Conservation (phyloP, 2,113 vertebrate species). For the Chlorodrepanis virens region DNA sequence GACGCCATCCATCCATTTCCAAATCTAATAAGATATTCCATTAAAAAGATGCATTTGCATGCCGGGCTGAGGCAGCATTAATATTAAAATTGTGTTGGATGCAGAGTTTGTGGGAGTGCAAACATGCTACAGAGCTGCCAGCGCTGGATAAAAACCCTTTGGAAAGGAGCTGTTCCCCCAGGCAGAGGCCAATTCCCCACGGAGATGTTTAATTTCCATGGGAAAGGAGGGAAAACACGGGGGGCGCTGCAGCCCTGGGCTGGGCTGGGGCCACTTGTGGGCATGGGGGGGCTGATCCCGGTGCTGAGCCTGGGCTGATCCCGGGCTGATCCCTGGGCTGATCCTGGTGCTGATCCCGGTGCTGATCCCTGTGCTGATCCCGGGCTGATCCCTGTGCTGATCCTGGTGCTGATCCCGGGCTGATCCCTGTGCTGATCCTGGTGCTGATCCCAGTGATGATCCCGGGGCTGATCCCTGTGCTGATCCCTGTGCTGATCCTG, state of each 20-base stretch:
- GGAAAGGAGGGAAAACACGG: fast-evolving
- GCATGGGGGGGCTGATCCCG: neutral
- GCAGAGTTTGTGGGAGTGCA: neutral
- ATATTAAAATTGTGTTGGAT: conserved; percentile 29
- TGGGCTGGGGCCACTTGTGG: neutral
- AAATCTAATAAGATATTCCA: conserved; percentile 43
- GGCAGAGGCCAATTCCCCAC: neutral
- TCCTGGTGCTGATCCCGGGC: no score
- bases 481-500: no score
- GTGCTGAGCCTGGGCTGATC: no score
- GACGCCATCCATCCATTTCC: neutral
- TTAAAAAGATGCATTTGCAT: conserved; percentile 36
- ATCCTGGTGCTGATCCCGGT: fast-evolving
- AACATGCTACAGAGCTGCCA: neutral
- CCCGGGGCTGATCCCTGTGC: no score
- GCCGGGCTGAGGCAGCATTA: neutral
- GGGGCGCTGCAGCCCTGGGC: neutral
- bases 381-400: no score
- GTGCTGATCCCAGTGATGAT: no score
- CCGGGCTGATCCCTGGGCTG: no score
- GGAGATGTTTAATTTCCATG: neutral
- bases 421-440: no score
- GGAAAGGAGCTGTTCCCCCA: neutral
- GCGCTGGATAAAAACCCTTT: neutral
- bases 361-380: neutral